Evolutionary conservation across 2,113 vertebrate species (phyloP).

Genomic region (Onychorhynchus coronatus): DNA sequence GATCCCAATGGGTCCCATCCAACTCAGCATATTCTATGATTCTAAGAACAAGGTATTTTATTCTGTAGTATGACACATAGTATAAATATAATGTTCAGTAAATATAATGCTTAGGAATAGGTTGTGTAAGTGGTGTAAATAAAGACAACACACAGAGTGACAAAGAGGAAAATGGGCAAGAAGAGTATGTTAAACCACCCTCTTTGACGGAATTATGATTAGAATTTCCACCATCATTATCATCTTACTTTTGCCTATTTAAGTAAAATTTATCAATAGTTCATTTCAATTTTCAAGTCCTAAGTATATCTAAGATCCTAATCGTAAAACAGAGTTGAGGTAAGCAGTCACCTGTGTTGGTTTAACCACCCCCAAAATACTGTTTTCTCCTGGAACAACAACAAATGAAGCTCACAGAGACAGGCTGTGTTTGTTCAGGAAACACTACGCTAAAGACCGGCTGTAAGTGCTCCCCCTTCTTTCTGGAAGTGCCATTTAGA

Average conservation of each 20-base stretch:
- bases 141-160: neutral
- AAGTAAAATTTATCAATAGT: neutral
- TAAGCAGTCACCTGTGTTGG: neutral
- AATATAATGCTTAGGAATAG: neutral
- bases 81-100: neutral
- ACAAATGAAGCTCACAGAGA: neutral
- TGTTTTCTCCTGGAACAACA: neutral
- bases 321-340: neutral
- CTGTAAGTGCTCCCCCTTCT: neutral
- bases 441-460: neutral
- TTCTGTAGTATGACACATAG: neutral
- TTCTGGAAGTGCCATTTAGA: neutral
- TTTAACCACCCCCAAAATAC: neutral
- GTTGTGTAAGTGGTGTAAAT: neutral
- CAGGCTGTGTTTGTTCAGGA: neutral
- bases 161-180: neutral
- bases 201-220: neutral
- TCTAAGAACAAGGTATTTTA: neutral
- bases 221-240: neutral
- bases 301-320: neutral
- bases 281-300: neutral
- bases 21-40: neutral
- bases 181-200: neutral
- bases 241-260: neutral
- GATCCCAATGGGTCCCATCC: neutral